These are phyloP conservation scores for Adela reaumurella DNA, from an alignment of 2,888 invertebrate genomes.

Conservation along the genomic window DNA sequence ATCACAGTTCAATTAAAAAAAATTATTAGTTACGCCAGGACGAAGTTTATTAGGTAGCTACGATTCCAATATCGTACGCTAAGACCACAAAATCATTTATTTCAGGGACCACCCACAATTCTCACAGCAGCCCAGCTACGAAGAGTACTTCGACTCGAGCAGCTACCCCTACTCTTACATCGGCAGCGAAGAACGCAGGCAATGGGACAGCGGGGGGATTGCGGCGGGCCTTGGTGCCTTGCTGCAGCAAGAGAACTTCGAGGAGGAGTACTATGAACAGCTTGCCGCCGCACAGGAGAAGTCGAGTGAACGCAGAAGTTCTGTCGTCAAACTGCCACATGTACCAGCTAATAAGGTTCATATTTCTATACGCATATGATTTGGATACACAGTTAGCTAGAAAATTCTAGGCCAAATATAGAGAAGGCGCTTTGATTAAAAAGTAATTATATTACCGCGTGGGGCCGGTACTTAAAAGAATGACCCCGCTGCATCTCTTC, in stretches of 20 bases:
- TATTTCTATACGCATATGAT: too few relatives aligned
- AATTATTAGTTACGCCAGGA: too few relatives aligned
- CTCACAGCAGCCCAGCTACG: slow-evolving; percentile 54
- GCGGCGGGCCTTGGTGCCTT: slow-evolving; percentile 49
- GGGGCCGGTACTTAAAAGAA: too few relatives aligned
- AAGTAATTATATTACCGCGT: too few relatives aligned
- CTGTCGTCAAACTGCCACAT: slow-evolving; percentile 49
- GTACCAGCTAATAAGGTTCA: slow-evolving; percentile 25
- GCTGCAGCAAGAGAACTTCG: slow-evolving; percentile 25
- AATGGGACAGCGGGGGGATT: slow-evolving; percentile 71
- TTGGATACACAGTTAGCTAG: too few relatives aligned
- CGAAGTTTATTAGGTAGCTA: too few relatives aligned
- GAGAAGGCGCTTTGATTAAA: too few relatives aligned
- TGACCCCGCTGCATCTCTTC: too few relatives aligned
- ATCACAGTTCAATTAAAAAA: too few relatives aligned
- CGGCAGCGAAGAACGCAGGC: slow-evolving; percentile 60
- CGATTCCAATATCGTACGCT: too few relatives aligned
- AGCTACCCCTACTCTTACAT: slow-evolving; percentile 58
- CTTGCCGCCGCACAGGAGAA: slow-evolving; percentile 58
- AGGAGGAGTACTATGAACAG: slow-evolving; percentile 36
- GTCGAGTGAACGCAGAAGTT: slow-evolving; percentile 52
- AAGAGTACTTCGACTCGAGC: slow-evolving; percentile 64
- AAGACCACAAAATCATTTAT: too few relatives aligned
- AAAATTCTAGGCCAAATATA: too few relatives aligned
- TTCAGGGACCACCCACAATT: slow-evolving; percentile 50